Conservation (phyloP, 2,888 invertebrate species). For the Nephrocerus scutellatus region DNA sequence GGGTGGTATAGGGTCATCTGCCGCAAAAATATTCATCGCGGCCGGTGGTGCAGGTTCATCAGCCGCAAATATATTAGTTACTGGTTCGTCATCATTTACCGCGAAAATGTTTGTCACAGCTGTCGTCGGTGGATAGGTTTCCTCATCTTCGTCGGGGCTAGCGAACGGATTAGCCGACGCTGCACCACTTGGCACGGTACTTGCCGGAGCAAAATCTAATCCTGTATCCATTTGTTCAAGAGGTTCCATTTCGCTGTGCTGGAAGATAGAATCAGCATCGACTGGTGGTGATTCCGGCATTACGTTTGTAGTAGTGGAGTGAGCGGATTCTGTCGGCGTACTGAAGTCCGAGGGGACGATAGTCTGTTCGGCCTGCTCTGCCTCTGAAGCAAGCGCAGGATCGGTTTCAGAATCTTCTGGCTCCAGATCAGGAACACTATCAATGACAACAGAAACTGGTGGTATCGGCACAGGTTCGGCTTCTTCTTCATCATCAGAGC, state of each 20-base stretch:
- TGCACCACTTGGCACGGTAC: conserved; percentile 36
- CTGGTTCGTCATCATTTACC: conserved; percentile 27
- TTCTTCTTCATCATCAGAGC: conserved; percentile 46
- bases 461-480: conserved; percentile 24
- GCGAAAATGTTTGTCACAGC: conserved; percentile 34
- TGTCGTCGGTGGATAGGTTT: conserved; percentile 29
- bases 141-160: conserved; percentile 45
- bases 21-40: conserved; percentile 24
- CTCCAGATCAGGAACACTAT: conserved; percentile 14
- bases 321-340: conserved; percentile 37
- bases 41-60: conserved; percentile 21
- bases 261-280: conserved; percentile 28
- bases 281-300: conserved; percentile 28
- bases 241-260: conserved; percentile 26
- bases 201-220: conserved; percentile 37
- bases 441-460: conserved; percentile 16
- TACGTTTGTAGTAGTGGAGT: conserved; percentile 30
- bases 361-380: conserved; percentile 14
- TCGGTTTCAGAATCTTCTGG: conserved; percentile 16
- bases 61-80: conserved; percentile 16
- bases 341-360: conserved; percentile 34
- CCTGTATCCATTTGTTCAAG: conserved; percentile 45
- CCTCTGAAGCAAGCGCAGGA: conserved; percentile 13
- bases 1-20: conserved; percentile 23
- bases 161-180: conserved; percentile 50